Evolutionary conservation across 2,797 vertebrate genomes (phyloP).

Genomic region (Manis javanica): DNA sequence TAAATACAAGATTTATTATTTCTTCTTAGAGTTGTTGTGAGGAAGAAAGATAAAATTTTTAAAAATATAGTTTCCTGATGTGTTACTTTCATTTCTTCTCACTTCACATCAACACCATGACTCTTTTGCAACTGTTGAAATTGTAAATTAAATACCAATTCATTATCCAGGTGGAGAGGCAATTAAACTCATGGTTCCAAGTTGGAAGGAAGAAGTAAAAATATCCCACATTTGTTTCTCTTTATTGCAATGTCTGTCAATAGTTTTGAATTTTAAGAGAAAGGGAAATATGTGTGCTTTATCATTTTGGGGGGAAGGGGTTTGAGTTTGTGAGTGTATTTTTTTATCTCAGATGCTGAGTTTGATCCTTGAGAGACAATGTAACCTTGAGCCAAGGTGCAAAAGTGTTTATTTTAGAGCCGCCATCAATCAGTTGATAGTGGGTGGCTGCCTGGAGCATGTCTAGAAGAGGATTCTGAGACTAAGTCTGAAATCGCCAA

Average conservation of each 20-base stretch:
- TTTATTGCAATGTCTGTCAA: conserved; percentile 34
- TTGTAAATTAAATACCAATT: neutral
- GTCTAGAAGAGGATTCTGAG: neutral
- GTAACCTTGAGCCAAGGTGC: neutral
- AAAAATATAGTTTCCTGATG: neutral
- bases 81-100: neutral
- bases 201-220: conserved; percentile 2
- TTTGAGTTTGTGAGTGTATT: neutral
- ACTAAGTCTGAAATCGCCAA: neutral
- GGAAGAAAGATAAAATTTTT: neutral
- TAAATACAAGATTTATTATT: conserved; percentile 34
- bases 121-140: neutral
- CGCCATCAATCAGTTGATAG: neutral
- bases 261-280: neutral
- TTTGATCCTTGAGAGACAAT: neutral
- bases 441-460: neutral
- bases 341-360: neutral
- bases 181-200: conserved; percentile 27
- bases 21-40: neutral
- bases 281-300: neutral
- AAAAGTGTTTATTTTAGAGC: neutral
- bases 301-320: neutral
- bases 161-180: neutral
- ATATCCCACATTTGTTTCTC: neutral
- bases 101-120: neutral